phyloP scores from a whole-genome alignment of 2,113 vertebrate species.

The Arothron firmamentum region DNA sequence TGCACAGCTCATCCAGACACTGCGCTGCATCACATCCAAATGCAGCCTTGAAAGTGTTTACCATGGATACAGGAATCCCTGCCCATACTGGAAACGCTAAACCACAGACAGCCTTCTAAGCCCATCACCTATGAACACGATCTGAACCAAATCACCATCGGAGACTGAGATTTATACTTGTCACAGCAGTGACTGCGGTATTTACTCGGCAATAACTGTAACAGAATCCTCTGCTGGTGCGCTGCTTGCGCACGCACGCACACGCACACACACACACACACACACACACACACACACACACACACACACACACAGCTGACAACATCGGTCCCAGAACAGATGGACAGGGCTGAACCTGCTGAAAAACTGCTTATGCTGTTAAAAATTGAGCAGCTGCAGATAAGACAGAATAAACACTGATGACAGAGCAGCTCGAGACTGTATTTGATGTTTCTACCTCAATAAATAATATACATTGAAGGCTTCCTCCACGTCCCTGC shows the following conservation, averaged over 20 bases:
- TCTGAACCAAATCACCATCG: background rate
- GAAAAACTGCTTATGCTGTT: background rate
- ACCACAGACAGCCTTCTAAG: background rate
- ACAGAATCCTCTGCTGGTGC: constrained; percentile 9
- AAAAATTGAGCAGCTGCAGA: constrained; percentile 8
- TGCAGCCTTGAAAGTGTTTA: constrained; percentile 6
- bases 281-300: background rate
- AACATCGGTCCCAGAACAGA: constrained; percentile 23
- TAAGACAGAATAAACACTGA: constrained; percentile 7
- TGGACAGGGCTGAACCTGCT: constrained; percentile 3
- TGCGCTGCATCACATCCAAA: background rate
- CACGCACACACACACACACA: background rate
- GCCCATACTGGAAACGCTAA: background rate
- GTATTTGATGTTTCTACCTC: background rate
- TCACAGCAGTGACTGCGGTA: background rate
- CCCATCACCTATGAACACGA: background rate
- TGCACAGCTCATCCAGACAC: constrained; percentile 26
- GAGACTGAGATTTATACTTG: constrained; percentile 2
- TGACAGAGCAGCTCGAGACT: background rate
- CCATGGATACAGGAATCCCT: background rate
- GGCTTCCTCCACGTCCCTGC: background rate
- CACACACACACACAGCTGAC: background rate
- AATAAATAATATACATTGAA: background rate
- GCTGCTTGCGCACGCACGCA: background rate
- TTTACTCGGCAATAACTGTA: constrained; percentile 13